Conservation (phyloP, 2,888 invertebrate species). For the Terebella lapidaria region DNA sequence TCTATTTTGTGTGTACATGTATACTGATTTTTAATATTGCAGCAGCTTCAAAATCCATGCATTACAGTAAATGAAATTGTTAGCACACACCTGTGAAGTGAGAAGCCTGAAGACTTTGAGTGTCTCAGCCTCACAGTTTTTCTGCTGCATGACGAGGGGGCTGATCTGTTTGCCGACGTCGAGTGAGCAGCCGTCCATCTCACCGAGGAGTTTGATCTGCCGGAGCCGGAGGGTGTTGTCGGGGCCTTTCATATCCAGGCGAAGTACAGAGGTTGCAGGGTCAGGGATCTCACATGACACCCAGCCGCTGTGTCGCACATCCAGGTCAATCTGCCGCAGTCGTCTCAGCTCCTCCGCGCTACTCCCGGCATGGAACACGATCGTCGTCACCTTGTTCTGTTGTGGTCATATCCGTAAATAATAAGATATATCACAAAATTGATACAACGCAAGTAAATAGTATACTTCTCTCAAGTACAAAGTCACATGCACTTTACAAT, state of each 20-base stretch:
- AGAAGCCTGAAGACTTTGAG: conserved; percentile 85
- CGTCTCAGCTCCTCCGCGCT: conserved; percentile 71
- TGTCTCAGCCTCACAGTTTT: conserved; percentile 85
- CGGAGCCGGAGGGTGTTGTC: conserved; percentile 85
- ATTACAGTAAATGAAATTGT: too few relatives aligned
- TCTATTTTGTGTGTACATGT: too few relatives aligned
- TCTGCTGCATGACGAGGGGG: conserved; percentile 68
- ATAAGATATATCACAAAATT: not conserved
- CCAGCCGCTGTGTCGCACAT: conserved; percentile 83
- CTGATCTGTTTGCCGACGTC: conserved; percentile 43
- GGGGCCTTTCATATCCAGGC: conserved; percentile 61
- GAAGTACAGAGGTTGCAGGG: conserved; percentile 26
- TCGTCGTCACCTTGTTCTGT: conserved; percentile 74
- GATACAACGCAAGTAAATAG: not conserved
- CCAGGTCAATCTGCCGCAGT: conserved; percentile 69
- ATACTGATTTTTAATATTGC: too few relatives aligned
- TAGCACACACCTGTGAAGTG: conserved; percentile 69
- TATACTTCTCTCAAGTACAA: too few relatives aligned
- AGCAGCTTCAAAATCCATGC: too few relatives aligned
- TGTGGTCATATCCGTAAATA: not conserved
- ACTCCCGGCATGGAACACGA: conserved; percentile 79
- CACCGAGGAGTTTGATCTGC: conserved; percentile 61
- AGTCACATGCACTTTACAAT: too few relatives aligned
- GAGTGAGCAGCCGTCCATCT: conserved; percentile 59
- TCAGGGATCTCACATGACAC: conserved; percentile 76